A percentile compares a stretch with the other conserved stretches of the same genome.
Evolutionary conservation across 2,888 invertebrate species (phyloP).

Genomic region (Drosophila picticornis): DNA sequence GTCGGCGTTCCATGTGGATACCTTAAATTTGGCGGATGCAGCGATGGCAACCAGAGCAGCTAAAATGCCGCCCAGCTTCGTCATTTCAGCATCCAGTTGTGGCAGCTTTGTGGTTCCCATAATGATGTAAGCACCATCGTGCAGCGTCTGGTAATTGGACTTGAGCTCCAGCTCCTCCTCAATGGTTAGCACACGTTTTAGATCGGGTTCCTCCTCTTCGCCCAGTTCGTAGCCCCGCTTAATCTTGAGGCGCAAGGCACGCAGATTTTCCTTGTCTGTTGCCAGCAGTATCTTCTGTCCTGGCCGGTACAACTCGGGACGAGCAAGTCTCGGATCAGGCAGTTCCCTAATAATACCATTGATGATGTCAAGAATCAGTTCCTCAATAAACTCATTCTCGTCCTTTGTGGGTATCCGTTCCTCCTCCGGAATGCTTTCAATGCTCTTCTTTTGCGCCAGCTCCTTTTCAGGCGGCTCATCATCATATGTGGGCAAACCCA

Average conservation of each 20-base stretch:
- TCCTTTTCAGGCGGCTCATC: conserved; percentile 43
- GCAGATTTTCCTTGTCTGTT: conserved; percentile 78
- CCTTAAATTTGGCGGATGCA: conserved; percentile 87
- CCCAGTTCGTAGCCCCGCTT: conserved; percentile 80
- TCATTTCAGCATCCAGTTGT: conserved; percentile 73
- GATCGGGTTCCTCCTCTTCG: conserved; percentile 85
- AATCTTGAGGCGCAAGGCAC: conserved; percentile 72
- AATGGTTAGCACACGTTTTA: conserved; percentile 74
- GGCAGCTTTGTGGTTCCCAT: conserved; percentile 86
- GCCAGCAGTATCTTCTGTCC: conserved; percentile 79
- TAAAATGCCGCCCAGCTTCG: conserved; percentile 75
- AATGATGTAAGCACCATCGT: conserved; percentile 87
- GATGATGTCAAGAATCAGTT: conserved; percentile 68
- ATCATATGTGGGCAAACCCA: conserved; percentile 69
- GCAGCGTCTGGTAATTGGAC: conserved; percentile 87
- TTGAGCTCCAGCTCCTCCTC: conserved; percentile 87
- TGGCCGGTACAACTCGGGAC: conserved; percentile 65
- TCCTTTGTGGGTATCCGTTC: conserved; percentile 70
- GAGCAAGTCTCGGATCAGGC: conserved; percentile 50
- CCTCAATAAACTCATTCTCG: conserved; percentile 70
- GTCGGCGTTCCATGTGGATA: conserved; percentile 87
- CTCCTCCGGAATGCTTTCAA: conserved; percentile 77
- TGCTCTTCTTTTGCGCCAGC: conserved; percentile 71
- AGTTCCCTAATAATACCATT: conserved; percentile 64
- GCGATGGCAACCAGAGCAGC: conserved; percentile 82